Evolutionary conservation across 2,888 invertebrate species (phyloP).

Genomic region (Drosophila borborema): DNA sequence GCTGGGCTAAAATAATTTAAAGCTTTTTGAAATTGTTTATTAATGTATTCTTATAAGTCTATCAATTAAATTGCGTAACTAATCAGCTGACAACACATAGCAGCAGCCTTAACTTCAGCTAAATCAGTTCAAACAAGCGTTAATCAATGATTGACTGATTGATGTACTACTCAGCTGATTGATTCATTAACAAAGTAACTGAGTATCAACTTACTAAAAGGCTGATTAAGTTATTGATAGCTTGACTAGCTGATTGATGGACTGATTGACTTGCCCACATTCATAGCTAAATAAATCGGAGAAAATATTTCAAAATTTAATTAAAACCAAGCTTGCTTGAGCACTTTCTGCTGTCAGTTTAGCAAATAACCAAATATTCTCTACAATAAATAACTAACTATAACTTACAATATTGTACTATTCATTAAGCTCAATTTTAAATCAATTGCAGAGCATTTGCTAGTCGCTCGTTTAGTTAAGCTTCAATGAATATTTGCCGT

Average conservation of each 20-base stretch:
- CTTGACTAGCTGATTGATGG: neutral
- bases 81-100: neutral
- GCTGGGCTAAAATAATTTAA: neutral
- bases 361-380: neutral
- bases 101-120: neutral
- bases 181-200: neutral
- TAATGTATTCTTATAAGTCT: neutral
- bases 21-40: neutral
- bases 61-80: neutral
- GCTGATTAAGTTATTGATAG: neutral
- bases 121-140: too few species aligned
- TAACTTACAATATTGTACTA: neutral
- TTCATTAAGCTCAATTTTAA: neutral
- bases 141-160: neutral
- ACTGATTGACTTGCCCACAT: neutral
- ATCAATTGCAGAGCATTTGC: conserved; percentile 32
- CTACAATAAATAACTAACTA: neutral
- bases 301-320: neutral
- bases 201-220: neutral
- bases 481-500: conserved; percentile 43
- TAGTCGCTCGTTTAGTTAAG: conserved; percentile 17
- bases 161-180: neutral
- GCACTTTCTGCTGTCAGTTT: neutral
- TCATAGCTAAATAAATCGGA: neutral
- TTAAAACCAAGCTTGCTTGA: too few species aligned